Base-by-base conservation (phyloP, 1,140 invertebrate species). In the Cydia amplana region DNA sequence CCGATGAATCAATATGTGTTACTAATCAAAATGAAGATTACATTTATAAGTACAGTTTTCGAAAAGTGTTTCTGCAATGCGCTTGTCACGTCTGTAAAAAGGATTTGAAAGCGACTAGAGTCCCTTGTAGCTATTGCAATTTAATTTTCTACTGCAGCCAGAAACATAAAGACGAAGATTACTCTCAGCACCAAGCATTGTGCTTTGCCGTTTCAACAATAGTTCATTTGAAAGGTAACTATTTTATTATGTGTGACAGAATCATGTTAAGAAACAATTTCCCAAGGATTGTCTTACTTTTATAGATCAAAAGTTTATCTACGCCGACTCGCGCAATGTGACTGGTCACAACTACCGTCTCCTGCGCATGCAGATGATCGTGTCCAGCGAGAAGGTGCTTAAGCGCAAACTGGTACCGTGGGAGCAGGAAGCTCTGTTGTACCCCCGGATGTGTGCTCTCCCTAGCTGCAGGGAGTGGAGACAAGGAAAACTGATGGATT, bases 391-490 rank as follows among this genome's bases (percentile, higher is more conserved):
- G 79, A 92, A 94, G 63, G 87, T 91, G 1, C 83, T 96, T 4
- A 93, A 94, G 51, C 93, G 95, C 46, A 82, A 86, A 6, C 80
- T 96, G 25, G 88, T 94, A 12, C 92, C 95, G 0, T 96, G 94
- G 90, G 96, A 96, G 80, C 94, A 94, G 73, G 96, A 96, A 80
- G 94, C 95, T 0, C 83, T 96, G 4, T 85, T 96, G 2, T 96
- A 96, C 81, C 95, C 95, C 0, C 91, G 94, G 25, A 88, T 95
- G 2, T 96, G 96, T 81, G 83, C 87, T 4, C 85, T 92, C 60
- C 78, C 83, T 0, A 82, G 79, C 16, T 95, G 95, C 73, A 87
- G 94, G 10, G 93, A 95, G 70, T 92, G 93, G 84, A 87, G 87
- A 28, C 90, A 89, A 36, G 85, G 81, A 10, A 86, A 90, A 20